Conservation (phyloP, 2,113 vertebrate genomes). For the Ia io region DNA sequence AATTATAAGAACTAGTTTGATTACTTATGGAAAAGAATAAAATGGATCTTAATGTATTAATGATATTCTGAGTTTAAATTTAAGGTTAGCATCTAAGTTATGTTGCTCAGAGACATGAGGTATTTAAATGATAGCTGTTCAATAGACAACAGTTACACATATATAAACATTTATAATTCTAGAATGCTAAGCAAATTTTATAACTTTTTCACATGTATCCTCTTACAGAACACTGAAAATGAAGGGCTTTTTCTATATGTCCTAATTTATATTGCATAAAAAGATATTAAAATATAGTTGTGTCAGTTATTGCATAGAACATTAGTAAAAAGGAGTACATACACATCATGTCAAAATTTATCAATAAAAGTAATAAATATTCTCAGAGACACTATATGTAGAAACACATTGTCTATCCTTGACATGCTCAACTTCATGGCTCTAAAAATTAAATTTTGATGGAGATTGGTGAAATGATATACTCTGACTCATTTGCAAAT, state of each 20-base stretch:
- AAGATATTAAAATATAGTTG: not conserved
- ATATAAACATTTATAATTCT: not conserved
- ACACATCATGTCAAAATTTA: not conserved
- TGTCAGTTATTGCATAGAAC: not conserved
- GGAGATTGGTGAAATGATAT: not conserved
- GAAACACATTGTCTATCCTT: not conserved
- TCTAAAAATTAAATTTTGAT: constrained; percentile 12
- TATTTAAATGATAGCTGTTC: not conserved
- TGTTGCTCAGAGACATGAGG: not conserved
- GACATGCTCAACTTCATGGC: not conserved
- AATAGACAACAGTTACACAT: not conserved
- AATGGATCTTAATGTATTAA: not conserved
- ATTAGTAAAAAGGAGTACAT: not conserved
- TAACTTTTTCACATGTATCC: not conserved
- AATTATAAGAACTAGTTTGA: not conserved
- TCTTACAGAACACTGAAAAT: not conserved
- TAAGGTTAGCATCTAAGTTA: not conserved
- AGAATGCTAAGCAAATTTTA: not conserved
- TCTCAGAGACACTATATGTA: not conserved
- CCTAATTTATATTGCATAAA: not conserved
- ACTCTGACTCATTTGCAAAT: not conserved
- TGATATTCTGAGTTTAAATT: constrained; percentile 3
- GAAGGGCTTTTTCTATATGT: not conserved
- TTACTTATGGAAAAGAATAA: not conserved
- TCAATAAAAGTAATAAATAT: not conserved